Base-by-base conservation (phyloP, 1,140 invertebrate genomes). In the Drosophila busckii region DNA sequence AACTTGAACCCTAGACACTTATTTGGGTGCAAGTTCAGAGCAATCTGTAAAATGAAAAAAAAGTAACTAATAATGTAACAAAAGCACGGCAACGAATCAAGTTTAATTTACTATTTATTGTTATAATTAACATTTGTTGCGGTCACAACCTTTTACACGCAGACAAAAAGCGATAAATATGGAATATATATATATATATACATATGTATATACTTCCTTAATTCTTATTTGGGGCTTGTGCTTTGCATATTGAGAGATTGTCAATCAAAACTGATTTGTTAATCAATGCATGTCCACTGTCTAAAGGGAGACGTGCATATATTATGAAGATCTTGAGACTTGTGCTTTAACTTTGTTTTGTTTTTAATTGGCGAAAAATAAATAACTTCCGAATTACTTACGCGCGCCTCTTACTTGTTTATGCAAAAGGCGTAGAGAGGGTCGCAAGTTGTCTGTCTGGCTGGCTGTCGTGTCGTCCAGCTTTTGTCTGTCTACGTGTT, bases 311-410 rank as follows among this genome's bases (percentile, higher is more conserved):
- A n/a, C n/a, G n/a, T n/a, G n/a, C n/a, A n/a, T n/a, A n/a, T n/a
- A n/a, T n/a, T n/a, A n/a, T n/a, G n/a, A n/a, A n/a, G n/a, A n/a
- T n/a, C n/a, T n/a, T n/a, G n/a, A n/a, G n/a, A n/a, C n/a, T n/a
- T n/a, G n/a, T n/a, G n/a, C n/a, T n/a, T n/a, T n/a, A n/a, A n/a
- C n/a, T n/a, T n/a, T n/a, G n/a, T n/a, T n/a, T n/a, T n/a, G n/a
- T n/a, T n/a, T n/a, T n/a, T n/a, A n/a, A n/a, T n/a, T n/a, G n/a
- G n/a, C n/a, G n/a, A n/a, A n/a, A n/a, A n/a, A 49, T 37, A 68
- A 80, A 80, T 52, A 60, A 64, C 71, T 76, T 76, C 70, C 71
- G 55, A 76, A 54, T n/a, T n/a, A n/a, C n/a, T n/a, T n/a, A n/a
- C n/a, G n/a, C n/a, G n/a, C n/a, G n/a, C n/a, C n/a, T n/a, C n/a